Percentiles rank a stretch among this genome's conserved stretches.
Conservation (phyloP, 2,888 invertebrate genomes). For the Busseola fusca region DNA sequence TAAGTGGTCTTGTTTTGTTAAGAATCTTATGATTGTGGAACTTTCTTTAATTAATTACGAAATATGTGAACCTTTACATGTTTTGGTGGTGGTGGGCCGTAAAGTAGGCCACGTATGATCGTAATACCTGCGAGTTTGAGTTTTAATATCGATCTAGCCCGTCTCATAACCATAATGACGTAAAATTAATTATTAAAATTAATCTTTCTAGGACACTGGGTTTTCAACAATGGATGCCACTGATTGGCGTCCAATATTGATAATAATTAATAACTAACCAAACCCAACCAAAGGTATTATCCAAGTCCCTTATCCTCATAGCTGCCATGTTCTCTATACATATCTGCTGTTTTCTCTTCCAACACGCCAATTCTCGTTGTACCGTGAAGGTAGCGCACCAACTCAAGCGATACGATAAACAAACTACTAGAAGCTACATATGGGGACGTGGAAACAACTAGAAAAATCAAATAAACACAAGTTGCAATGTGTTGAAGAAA, state of each 20-base stretch:
- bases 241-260: slow-evolving; percentile 1
- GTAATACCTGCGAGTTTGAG: neutral
- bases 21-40: slow-evolving; percentile 44
- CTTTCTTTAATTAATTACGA: slow-evolving; percentile 46
- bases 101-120: slow-evolving; percentile 24
- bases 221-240: neutral
- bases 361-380: slow-evolving; percentile 19
- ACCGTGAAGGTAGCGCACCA: slow-evolving; percentile 28
- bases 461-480: slow-evolving; percentile 33
- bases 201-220: slow-evolving; percentile 10
- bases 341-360: slow-evolving; percentile 45
- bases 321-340: slow-evolving; percentile 17
- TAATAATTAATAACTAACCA: slow-evolving; percentile 21
- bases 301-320: slow-evolving; percentile 23
- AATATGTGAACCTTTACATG: slow-evolving; percentile 38
- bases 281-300: slow-evolving; percentile 14
- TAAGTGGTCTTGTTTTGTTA: slow-evolving; percentile 24
- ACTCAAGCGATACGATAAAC: slow-evolving; percentile 34
- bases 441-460: slow-evolving; percentile 28
- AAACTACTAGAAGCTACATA: slow-evolving; percentile 12
- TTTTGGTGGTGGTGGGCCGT: slow-evolving; percentile 7
- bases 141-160: neutral
- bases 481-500: slow-evolving; percentile 46
- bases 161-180: slow-evolving; percentile 7
- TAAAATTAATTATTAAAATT: slow-evolving; percentile 6